Base-by-base conservation (phyloP, 2,888 invertebrate genomes). In the Parochlus steinenii region DNA sequence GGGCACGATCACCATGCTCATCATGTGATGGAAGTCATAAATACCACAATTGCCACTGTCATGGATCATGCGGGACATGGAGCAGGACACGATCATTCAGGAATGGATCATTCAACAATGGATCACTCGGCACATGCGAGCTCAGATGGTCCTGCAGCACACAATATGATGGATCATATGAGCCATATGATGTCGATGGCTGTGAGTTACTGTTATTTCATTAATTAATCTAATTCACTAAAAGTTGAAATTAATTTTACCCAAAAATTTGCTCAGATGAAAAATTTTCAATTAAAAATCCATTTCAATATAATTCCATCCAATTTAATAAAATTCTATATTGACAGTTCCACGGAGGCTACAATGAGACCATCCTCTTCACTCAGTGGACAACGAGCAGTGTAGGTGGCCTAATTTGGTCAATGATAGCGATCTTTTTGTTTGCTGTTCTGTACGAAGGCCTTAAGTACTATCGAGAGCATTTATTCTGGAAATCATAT, bases 361-460 rank as follows among this genome's bases (percentile, higher is more conserved):
- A 64, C 46, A 49, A 56, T 25, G 85, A 80, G 56, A 73, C 70
- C 3, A 76, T 89, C 38, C 65, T 89, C 4, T 89, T 89, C 54
- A 70, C 79, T 37, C 71, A 71, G 57, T 89, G 89, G 89, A 70
- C 70, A 48, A 75, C 81, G 37, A 65, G 68, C 22, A 73, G 77
- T 14, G 54, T 73, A 37, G 74, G 76, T 28, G 82, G 82, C 39
- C 69, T 97, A 47, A 59, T 93, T 39, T 82, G 81, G 27, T 92
- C 95, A 4, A 89, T 92, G 67, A 61, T 93, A 43, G 82, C 80
- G 29, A 85, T 97, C 48, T 85, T 93, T 53, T 64, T 90, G 42
- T 71, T 95, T 71, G 92, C 92, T 5, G 71, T 90, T 34, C 63
- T 92, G 17, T 97, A 97, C 56, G 97, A 98, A 65, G 93, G 90